Evolutionary conservation across 1,140 invertebrate species (phyloP), one percentile per base, ranked within the genome.

Genomic region (Spodoptera frugiperda): DNA sequence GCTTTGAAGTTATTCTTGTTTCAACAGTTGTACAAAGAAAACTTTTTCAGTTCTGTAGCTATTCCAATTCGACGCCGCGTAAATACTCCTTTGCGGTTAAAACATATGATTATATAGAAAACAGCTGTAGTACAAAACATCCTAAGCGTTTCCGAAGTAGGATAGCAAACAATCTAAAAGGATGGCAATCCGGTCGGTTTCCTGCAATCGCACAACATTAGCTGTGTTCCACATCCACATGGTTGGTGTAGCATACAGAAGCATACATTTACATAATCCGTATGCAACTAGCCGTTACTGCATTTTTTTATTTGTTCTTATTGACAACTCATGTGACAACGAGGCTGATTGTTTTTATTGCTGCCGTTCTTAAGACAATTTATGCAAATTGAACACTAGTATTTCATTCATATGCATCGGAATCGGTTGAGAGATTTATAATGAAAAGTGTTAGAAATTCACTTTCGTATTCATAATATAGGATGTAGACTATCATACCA

Each of bases 101-200:
- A 39, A 39, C 33, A 8, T 39, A 6, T 39, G 33, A 39, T 39
- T 39, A 39, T 55, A 25, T 19, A 55, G 21, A 55, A 55, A 55
- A 55, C 19, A 19, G 21, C 15, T 25, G 6, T 21, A 4, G 0
- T 21, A 10, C 2, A 54, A 55, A 17, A 53, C 54, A 57, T 33
- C 54, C 54, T 17, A 25, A 25, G 25, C 25, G 25, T 55, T 55
- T 21, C 21, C 33, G 1, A 1, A 15, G n/a, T 61, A 59, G 55
- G 55, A 33, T 17, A 61, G 15, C 30, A 14, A 10, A 55, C 54
- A 25, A 61, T 39, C 5, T n/a, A 44, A 61, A 44, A 61, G 57
- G 57, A 61, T 61, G 57, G 25, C n/a, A 61, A 61, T 61, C 57
- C 57, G 57, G 57, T 44, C 12, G 30, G 57, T 61, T 61, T 59